phyloP scores from a whole-genome alignment of 2,113 vertebrate genomes.

The Phasianus colchicus region DNA sequence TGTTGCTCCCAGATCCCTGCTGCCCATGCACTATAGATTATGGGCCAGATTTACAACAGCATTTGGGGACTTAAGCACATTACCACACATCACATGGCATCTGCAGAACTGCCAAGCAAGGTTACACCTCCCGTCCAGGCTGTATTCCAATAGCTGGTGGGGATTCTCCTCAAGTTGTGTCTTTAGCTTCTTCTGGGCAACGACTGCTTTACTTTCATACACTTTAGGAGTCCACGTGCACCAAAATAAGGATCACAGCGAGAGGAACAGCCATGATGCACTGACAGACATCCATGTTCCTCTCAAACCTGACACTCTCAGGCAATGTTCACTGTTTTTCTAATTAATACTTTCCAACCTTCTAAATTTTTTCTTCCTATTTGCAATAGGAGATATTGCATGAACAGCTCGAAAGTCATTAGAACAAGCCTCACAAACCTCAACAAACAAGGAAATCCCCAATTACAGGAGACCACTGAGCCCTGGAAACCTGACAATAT shows the following conservation, averaged over 20 bases:
- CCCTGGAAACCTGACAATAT: not conserved
- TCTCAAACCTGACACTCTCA: not conserved
- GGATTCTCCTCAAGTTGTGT: not conserved
- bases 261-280: fast-evolving
- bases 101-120: not conserved
- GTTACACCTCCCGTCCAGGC: not conserved
- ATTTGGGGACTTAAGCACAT: not conserved
- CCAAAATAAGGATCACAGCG: not conserved
- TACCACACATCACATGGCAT: not conserved
- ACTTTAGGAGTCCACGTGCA: not conserved
- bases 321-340: not conserved
- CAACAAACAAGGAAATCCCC: constrained; percentile 13
- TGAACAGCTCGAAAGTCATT: not conserved
- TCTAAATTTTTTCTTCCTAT: not conserved
- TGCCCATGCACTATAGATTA: not conserved
- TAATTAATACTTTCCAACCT: not conserved
- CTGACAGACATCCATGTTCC: not conserved
- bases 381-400: not conserved
- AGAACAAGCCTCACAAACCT: not conserved
- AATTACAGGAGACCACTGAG: not conserved
- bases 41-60: not conserved
- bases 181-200: not conserved
- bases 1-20: constrained; percentile 5
- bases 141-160: not conserved
- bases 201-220: not conserved